These are phyloP conservation scores for Oriolus oriolus DNA, from an alignment of 2,113 vertebrate genomes.

Conservation along the genomic window DNA sequence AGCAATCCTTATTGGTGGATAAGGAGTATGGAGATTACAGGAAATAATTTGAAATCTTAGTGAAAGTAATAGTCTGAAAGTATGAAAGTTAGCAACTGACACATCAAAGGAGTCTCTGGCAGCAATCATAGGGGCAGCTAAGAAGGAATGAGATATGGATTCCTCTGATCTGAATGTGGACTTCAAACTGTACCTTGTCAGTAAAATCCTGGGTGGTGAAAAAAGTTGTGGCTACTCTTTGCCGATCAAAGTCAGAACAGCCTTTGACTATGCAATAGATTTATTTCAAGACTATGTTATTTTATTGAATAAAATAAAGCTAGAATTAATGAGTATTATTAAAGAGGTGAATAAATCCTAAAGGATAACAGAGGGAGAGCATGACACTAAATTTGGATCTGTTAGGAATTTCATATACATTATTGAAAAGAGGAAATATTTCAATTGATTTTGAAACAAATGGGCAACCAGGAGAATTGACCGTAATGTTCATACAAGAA, in stretches of 20 bases:
- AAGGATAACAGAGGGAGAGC: not conserved
- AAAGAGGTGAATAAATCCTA: not conserved
- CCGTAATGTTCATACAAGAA: not conserved
- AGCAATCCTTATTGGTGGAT: not conserved
- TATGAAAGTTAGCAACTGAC: not conserved
- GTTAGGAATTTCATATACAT: not conserved
- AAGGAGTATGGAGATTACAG: not conserved
- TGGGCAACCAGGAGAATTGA: not conserved
- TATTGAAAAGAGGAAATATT: not conserved
- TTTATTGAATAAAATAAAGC: not conserved
- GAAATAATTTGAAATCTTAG: not conserved
- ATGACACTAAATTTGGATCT: not conserved
- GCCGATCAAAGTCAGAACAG: not conserved
- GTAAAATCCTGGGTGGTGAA: not conserved
- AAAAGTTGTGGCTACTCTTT: not conserved
- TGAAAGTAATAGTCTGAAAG: not conserved
- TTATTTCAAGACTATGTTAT: not conserved
- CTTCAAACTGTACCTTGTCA: not conserved
- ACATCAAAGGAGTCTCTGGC: constrained; percentile 28
- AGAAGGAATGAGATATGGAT: not conserved
- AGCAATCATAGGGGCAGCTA: not conserved
- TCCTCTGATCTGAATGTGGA: constrained; percentile 1
- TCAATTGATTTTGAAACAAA: not conserved
- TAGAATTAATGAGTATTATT: not conserved
- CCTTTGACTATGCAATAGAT: not conserved